phyloP scores from a whole-genome alignment of 2,797 vertebrate genomes.

The Alexandromys oeconomus region DNA sequence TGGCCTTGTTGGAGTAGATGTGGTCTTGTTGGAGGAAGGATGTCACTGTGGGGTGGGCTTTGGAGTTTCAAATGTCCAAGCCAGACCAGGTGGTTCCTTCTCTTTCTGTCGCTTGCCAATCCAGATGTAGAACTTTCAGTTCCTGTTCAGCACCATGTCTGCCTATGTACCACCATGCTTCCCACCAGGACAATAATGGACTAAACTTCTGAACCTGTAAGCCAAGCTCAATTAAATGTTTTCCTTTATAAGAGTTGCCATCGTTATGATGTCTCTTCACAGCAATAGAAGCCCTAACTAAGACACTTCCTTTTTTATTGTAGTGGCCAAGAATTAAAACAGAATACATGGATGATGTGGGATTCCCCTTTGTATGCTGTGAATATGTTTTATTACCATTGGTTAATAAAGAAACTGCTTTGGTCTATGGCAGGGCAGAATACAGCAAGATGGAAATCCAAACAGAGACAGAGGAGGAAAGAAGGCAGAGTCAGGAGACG shows the following conservation, averaged over 20 bases:
- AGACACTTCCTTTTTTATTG: conserved; percentile 1
- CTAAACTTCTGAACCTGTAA: background rate
- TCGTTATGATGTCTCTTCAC: background rate
- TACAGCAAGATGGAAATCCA: too few relatives aligned
- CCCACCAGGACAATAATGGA: background rate
- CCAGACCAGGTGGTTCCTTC: background rate
- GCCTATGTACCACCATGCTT: background rate
- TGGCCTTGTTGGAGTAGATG: background rate
- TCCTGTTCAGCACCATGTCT: background rate
- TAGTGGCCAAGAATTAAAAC: conserved; percentile 32
- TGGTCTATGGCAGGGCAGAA: too few relatives aligned
- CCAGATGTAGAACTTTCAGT: background rate
- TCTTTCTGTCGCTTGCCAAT: background rate
- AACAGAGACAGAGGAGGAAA: too few relatives aligned
- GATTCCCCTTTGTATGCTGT: too few relatives aligned
- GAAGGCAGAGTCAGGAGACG: too few relatives aligned
- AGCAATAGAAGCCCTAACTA: too few relatives aligned
- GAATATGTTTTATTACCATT: too few relatives aligned
- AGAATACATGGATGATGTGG: background rate
- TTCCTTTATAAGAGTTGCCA: background rate
- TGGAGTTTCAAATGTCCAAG: background rate
- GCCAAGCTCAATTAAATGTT: background rate
- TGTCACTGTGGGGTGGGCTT: background rate
- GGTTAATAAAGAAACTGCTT: too few relatives aligned
- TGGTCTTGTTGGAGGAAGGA: background rate